Conservation (phyloP, 2,888 invertebrate genomes). For the Synanthedon vespiformis region DNA sequence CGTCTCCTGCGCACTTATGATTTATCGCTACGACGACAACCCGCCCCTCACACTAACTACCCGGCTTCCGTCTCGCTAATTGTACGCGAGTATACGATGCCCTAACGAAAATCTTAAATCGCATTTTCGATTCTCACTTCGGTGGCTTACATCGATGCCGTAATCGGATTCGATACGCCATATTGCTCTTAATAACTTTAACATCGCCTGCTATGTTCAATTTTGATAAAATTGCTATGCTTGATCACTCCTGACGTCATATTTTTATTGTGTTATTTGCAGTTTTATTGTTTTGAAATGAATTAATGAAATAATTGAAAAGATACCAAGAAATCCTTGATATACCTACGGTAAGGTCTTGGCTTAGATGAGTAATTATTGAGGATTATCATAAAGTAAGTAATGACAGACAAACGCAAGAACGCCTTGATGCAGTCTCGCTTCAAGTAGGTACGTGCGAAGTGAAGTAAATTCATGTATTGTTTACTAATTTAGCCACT, state of each 20-base stretch:
- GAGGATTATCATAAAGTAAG: neutral
- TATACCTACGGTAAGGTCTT: too few species aligned
- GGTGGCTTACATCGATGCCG: conserved; percentile 27
- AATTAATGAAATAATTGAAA: too few species aligned
- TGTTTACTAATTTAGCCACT: conserved; percentile 36
- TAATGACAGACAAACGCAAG: neutral
- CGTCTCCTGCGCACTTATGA: conserved; percentile 63
- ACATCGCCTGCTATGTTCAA: conserved; percentile 18
- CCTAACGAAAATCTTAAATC: conserved; percentile 50
- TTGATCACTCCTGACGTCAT: too few species aligned
- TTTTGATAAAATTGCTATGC: conserved; percentile 5
- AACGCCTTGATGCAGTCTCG: conserved; percentile 14
- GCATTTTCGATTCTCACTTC: conserved; percentile 43
- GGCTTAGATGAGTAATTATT: too few species aligned
- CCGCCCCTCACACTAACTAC: conserved; percentile 62
- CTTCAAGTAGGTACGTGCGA: conserved; percentile 36
- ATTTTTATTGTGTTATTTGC: neutral
- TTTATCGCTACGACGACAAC: conserved; percentile 64
- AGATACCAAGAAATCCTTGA: too few species aligned
- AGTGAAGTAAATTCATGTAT: conserved; percentile 34
- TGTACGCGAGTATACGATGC: conserved; percentile 38
- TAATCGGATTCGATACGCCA: conserved; percentile 40
- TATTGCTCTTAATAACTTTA: conserved; percentile 36
- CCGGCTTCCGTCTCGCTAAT: conserved; percentile 60
- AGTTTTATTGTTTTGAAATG: too few species aligned